phyloP scores from a whole-genome alignment of 2,888 invertebrate genomes.

The Anaspis maculata region DNA sequence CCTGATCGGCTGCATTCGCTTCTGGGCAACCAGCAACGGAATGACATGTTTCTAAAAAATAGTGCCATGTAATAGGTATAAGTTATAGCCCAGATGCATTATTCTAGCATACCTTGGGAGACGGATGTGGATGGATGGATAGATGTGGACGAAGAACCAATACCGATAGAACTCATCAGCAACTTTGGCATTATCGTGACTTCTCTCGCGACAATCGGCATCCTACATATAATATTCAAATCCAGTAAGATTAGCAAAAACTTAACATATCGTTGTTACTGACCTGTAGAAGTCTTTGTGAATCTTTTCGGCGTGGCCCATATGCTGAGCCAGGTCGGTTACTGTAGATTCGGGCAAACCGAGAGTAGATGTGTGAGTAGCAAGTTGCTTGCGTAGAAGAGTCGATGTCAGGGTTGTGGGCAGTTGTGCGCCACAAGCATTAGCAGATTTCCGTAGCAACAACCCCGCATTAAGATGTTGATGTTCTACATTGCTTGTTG shows the following conservation, averaged over 20 bases:
- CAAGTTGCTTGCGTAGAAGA: not conserved
- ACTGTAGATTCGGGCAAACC: not conserved
- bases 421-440: not conserved
- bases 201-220: not conserved
- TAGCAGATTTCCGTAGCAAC: not conserved
- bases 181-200: not conserved
- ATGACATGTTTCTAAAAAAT: no score
- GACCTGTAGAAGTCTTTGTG: not conserved
- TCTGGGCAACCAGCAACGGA: no score
- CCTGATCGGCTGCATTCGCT: no score
- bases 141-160: no score
- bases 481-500: not conserved
- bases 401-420: not conserved
- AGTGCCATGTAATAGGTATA: no score
- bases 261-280: no score
- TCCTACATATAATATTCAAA: not conserved
- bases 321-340: not conserved
- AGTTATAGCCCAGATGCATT: no score
- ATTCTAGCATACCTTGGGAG: no score
- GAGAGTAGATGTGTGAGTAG: not conserved
- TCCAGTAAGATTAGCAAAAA: no score
- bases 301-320: not conserved
- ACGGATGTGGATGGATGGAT: no score
- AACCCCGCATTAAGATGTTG: not conserved
- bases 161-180: not conserved